phyloP scores from a whole-genome alignment of 2,888 invertebrate genomes.

The Athripsodes cinereus region DNA sequence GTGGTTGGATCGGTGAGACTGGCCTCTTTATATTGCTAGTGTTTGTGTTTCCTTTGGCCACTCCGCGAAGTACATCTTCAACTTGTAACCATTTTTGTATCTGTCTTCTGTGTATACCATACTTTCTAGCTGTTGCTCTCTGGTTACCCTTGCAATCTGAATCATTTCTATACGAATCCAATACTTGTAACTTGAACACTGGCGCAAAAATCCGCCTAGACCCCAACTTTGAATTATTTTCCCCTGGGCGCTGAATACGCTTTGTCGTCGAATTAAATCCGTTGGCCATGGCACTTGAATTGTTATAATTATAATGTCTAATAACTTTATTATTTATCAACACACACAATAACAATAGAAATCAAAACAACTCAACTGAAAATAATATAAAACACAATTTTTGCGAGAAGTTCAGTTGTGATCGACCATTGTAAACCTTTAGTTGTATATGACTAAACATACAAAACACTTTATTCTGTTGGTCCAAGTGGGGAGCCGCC shows the following conservation, averaged over 20 bases:
- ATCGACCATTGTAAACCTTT: constrained; percentile 49
- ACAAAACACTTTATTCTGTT: constrained; percentile 61
- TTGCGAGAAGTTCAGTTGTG: constrained; percentile 49
- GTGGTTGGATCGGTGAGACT: constrained; percentile 44
- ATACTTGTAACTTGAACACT: constrained; percentile 82
- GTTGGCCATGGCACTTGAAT: constrained; percentile 49
- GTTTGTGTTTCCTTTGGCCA: constrained; percentile 55
- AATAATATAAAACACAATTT: constrained; percentile 27
- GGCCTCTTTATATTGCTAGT: no score
- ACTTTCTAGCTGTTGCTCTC: constrained; percentile 83
- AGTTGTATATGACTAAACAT: constrained; percentile 48
- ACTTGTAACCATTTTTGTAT: constrained; percentile 91
- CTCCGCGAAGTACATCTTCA: constrained; percentile 70
- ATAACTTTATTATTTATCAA: background rate
- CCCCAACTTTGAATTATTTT: constrained; percentile 53
- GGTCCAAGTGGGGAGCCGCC: constrained; percentile 41
- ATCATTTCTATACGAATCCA: constrained; percentile 81
- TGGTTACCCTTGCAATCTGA: constrained; percentile 86
- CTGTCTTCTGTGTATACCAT: constrained; percentile 82
- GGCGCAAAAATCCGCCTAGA: constrained; percentile 84
- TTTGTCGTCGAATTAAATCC: constrained; percentile 50
- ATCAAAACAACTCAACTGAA: constrained; percentile 23
- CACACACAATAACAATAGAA: constrained; percentile 2
- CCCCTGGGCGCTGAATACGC: constrained; percentile 37
- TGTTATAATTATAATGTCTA: constrained; percentile 21